These are phyloP conservation scores for Holothuria scabra DNA, from an alignment of 53 echinoderm and acorn worm species.

Conservation along the genomic window DNA sequence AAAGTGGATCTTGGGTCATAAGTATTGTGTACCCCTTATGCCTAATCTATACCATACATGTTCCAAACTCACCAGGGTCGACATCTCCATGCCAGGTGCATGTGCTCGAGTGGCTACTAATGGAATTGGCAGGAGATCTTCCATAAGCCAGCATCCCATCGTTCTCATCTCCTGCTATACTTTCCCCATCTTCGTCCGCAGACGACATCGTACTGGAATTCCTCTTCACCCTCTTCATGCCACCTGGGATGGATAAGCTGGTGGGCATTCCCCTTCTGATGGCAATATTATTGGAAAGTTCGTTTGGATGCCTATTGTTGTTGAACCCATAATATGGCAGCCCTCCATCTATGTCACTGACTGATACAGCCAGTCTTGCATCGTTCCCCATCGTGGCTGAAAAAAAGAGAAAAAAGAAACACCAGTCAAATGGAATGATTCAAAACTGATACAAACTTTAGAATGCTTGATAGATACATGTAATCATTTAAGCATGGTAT, in stretches of 20 bases:
- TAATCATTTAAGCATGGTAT: no score
- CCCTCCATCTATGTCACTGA: constrained; percentile 77
- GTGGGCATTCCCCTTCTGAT: constrained; percentile 64
- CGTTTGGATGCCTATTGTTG: constrained; percentile 61
- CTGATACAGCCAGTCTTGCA: constrained; percentile 50
- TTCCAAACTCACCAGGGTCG: constrained; percentile 72
- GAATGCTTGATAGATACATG: no score
- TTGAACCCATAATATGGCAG: constrained; percentile 81
- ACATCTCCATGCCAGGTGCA: constrained; percentile 98
- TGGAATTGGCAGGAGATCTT: constrained; percentile 86
- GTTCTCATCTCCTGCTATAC: constrained; percentile 82
- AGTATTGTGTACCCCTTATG: no score
- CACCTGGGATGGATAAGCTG: constrained; percentile 56
- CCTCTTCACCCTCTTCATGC: constrained; percentile 89
- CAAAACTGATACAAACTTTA: no score
- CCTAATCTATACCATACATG: no score
- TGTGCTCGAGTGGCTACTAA: constrained; percentile 94
- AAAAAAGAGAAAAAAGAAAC: neutral
- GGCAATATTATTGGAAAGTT: constrained; percentile 40
- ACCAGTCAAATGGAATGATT: no score
- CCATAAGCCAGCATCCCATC: constrained; percentile 80
- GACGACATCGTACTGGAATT: constrained; percentile 98
- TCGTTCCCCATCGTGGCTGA: constrained; percentile 68
- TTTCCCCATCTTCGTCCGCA: constrained; percentile 88
- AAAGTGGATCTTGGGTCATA: no score